Evolutionary conservation across 2,888 invertebrate species (phyloP).

Genomic region (Dicranocentrus wangi): DNA sequence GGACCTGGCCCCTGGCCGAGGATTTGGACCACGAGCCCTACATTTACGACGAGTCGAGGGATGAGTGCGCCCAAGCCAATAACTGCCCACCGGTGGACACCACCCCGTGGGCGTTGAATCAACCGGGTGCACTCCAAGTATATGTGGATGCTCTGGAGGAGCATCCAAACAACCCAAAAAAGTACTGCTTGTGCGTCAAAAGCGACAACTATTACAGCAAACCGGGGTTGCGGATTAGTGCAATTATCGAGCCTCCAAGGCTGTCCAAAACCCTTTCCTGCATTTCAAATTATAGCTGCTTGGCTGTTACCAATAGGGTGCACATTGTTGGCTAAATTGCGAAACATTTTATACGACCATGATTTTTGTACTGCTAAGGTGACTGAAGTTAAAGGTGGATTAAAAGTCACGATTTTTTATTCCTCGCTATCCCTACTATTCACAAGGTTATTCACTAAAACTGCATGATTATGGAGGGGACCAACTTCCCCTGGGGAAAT

Average conservation of each 20-base stretch:
- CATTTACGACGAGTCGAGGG: conserved; percentile 57
- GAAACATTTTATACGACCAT: no score
- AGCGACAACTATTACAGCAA: neutral
- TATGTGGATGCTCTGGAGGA: conserved; percentile 54
- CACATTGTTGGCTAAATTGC: conserved; percentile 49
- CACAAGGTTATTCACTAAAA: no score
- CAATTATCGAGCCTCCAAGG: conserved; percentile 30
- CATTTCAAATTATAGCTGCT: conserved; percentile 59
- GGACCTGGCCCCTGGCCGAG: conserved; percentile 64
- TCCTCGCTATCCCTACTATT: no score
- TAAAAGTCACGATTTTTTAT: no score
- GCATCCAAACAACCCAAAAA: conserved; percentile 21
- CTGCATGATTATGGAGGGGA: no score
- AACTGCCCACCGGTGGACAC: conserved; percentile 54
- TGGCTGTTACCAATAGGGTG: conserved; percentile 31
- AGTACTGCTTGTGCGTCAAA: conserved; percentile 60
- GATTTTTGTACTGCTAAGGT: no score
- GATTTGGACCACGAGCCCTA: conserved; percentile 53
- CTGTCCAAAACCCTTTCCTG: conserved; percentile 36
- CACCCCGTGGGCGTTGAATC: conserved; percentile 35
- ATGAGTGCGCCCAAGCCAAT: conserved; percentile 15
- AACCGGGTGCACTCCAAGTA: conserved; percentile 31
- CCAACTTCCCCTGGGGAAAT: no score
- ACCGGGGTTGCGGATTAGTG: conserved; percentile 50
- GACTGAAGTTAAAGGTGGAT: no score